Conservation (phyloP, 2,888 invertebrate genomes). For the Xestoiulus laeticollis region DNA sequence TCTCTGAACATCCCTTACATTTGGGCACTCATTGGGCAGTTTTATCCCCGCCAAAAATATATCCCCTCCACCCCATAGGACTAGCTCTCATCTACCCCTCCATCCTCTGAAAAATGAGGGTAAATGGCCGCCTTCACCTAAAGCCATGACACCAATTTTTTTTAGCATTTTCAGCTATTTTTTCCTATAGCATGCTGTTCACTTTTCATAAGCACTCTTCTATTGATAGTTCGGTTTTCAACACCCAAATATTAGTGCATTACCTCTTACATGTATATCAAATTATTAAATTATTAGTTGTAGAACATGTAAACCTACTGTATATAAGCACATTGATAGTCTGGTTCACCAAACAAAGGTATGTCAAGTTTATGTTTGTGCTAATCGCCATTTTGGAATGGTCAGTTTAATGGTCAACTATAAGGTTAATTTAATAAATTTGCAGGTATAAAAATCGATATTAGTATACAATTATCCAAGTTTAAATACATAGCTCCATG, state of each 20-base stretch:
- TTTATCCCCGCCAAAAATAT: slow-evolving; percentile 20
- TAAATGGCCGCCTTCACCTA: slow-evolving; percentile 14
- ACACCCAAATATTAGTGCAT: background rate
- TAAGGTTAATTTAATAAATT: background rate
- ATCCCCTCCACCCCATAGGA: slow-evolving; percentile 1
- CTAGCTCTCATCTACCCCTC: background rate
- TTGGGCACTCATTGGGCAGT: slow-evolving; percentile 9
- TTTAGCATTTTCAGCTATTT: background rate
- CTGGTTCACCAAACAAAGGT: slow-evolving; percentile 27
- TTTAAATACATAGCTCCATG: background rate
- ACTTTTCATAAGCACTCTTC: background rate
- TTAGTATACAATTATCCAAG: background rate
- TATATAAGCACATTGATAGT: background rate
- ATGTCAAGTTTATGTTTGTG: background rate
- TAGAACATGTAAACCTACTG: background rate
- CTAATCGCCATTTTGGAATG: background rate
- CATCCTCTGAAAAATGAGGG: background rate
- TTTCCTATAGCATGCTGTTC: background rate
- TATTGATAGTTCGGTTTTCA: background rate
- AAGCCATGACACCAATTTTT: slow-evolving; percentile 11
- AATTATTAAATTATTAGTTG: background rate
- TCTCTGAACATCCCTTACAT: background rate
- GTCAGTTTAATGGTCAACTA: background rate
- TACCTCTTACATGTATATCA: background rate
- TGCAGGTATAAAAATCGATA: background rate